These are phyloP conservation scores for Scolopax bukidnonensis DNA, from an alignment of 2,797 vertebrate genomes.

Conservation along the genomic window DNA sequence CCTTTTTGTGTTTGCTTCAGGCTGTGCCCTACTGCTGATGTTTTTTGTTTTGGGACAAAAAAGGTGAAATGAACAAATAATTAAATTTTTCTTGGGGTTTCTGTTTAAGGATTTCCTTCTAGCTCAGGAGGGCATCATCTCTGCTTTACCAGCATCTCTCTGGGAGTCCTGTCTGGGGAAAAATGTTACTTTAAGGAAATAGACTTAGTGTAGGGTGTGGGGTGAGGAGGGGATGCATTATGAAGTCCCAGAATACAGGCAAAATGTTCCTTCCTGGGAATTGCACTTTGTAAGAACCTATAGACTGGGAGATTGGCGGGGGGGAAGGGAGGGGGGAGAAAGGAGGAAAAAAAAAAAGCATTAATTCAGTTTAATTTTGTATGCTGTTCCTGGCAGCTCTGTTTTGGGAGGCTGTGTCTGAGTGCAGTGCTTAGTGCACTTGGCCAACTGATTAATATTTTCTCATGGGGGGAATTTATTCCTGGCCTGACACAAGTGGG, in stretches of 20 bases:
- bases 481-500: not conserved
- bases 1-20: not conserved
- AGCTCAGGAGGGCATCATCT: not conserved
- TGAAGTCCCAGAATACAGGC: not conserved
- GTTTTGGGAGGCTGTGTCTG: not conserved
- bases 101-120: not conserved
- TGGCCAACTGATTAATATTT: not conserved
- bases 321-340: no score
- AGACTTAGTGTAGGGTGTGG: not conserved
- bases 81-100: not conserved
- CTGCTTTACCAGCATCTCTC: not conserved
- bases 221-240: not conserved
- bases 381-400: not conserved
- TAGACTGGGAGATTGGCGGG: not conserved
- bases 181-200: not conserved
- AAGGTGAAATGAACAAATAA: not conserved
- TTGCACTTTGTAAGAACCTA: not conserved
- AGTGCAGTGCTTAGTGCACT: not conserved
- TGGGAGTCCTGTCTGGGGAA: not conserved
- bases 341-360: fast-evolving
- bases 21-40: not conserved
- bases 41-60: not conserved
- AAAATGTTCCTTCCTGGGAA: not conserved
- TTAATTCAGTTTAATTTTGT: not conserved
- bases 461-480: not conserved